phyloP scores from a whole-genome alignment of 2,797 vertebrate species.

The Oophaga sylvatica region DNA sequence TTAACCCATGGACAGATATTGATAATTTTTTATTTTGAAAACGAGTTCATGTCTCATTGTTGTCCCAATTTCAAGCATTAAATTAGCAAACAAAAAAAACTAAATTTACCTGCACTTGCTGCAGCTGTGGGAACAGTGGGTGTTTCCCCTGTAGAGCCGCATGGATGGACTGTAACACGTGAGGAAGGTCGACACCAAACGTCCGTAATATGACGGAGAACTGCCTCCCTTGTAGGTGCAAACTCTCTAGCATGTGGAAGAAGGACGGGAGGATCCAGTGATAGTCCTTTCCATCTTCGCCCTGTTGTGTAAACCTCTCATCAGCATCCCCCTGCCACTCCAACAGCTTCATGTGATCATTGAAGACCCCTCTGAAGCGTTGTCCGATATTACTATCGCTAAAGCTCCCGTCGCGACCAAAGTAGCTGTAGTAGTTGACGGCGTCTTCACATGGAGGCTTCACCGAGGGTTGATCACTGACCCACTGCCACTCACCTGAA shows the following conservation, averaged over 20 bases:
- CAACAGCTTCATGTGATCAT: conserved; percentile 78
- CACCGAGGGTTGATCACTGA: conserved; percentile 80
- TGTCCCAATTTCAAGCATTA: background rate
- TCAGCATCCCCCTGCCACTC: conserved; percentile 79
- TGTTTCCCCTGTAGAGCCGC: conserved; percentile 79
- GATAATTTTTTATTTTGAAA: too few species aligned
- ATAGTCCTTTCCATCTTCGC: conserved; percentile 76
- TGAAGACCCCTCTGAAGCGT: conserved; percentile 74
- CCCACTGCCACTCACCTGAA: conserved; percentile 86
- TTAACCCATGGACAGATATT: too few species aligned
- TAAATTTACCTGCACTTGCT: conserved; percentile 74
- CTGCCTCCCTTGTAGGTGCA: conserved; percentile 72
- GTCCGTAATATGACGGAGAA: conserved; percentile 85
- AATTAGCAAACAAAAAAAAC: background rate
- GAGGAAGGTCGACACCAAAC: conserved; percentile 83
- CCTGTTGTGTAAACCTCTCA: conserved; percentile 74
- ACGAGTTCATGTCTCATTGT: too few species aligned
- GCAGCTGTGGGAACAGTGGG: conserved; percentile 82
- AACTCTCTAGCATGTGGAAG: conserved; percentile 81
- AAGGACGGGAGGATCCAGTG: conserved; percentile 89
- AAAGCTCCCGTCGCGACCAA: conserved; percentile 77
- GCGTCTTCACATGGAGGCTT: conserved; percentile 76
- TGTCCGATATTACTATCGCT: conserved; percentile 72
- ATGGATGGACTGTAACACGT: conserved; percentile 72
- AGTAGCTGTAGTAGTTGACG: conserved; percentile 79